Percentiles rank a stretch among this genome's conserved stretches.
These are phyloP conservation scores for Aptenodytes patagonicus DNA, from an alignment of 2,113 vertebrate species.

Conservation along the genomic window DNA sequence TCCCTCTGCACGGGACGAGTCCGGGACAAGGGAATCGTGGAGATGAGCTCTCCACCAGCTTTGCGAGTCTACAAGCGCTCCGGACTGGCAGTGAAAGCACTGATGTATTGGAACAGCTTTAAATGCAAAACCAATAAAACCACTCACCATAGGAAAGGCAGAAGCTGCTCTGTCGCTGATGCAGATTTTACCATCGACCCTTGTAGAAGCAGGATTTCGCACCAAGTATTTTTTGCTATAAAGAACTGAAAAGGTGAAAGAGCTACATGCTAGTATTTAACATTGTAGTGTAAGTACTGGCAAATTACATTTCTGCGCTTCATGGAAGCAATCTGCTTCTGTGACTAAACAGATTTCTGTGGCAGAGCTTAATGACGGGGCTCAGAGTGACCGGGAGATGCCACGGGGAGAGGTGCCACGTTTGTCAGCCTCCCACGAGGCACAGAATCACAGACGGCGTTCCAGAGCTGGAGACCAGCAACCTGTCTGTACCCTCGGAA, in stretches of 20 bases:
- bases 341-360: slow-evolving; percentile 52
- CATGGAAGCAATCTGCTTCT: slow-evolving; percentile 33
- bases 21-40: fast-evolving
- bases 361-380: background rate
- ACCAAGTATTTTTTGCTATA: slow-evolving; percentile 33
- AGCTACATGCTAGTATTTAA: slow-evolving; percentile 36
- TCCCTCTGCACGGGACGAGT: background rate
- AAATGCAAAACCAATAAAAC: slow-evolving; percentile 28
- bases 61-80: background rate
- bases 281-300: slow-evolving; percentile 19
- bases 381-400: background rate
- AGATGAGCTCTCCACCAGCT: background rate
- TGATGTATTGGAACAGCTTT: background rate
- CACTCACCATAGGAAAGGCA: background rate
- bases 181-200: slow-evolving; percentile 26
- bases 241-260: slow-evolving; percentile 37
- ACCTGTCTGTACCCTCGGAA: background rate
- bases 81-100: background rate
- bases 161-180: background rate
- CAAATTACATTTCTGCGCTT: slow-evolving; percentile 40
- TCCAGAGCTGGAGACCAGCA: background rate
- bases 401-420: background rate
- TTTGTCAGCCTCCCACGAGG: background rate
- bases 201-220: slow-evolving; percentile 26
- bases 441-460: background rate